Evolutionary conservation across 2,888 invertebrate genomes (phyloP).

Genomic region (Eumerus sabulonum): DNA sequence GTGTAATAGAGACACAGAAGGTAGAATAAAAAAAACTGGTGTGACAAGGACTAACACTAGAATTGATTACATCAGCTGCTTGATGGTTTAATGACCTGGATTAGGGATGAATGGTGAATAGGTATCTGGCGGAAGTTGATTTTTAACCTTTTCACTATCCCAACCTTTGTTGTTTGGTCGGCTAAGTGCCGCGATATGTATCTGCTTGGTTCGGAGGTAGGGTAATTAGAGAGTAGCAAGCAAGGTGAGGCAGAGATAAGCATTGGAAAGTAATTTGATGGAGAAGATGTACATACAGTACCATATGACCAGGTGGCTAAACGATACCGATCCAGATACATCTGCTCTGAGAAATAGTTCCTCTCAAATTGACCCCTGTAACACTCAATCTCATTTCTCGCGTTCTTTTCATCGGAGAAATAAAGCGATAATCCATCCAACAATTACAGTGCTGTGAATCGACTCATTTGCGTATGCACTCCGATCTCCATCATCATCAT

Average conservation of each 20-base stretch:
- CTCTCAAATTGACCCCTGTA: no score
- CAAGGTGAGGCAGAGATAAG: conserved; percentile 23
- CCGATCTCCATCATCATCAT: conserved; percentile 12
- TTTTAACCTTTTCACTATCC: conserved; percentile 22
- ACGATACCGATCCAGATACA: no score
- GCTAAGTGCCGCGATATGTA: neutral
- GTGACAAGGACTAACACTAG: conserved; percentile 14
- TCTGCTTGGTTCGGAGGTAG: conserved; percentile 17
- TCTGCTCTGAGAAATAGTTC: no score
- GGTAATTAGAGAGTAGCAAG: conserved; percentile 40
- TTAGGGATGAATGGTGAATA: conserved; percentile 33
- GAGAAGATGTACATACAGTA: neutral
- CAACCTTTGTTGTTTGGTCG: no score
- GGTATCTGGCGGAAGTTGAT: conserved; percentile 55
- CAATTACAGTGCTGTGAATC: no score
- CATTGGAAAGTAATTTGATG: conserved; percentile 29
- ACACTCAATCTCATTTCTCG: no score
- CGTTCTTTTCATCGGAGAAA: no score
- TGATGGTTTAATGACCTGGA: conserved; percentile 58
- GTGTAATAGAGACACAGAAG: conserved; percentile 20
- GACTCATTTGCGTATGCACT: no score
- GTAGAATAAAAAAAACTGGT: conserved; percentile 30
- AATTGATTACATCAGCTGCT: conserved; percentile 60
- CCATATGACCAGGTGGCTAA: conserved; percentile 30
- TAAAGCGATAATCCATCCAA: no score